Base-by-base conservation (phyloP, 2,113 vertebrate genomes). In the Petromus typicus region DNA sequence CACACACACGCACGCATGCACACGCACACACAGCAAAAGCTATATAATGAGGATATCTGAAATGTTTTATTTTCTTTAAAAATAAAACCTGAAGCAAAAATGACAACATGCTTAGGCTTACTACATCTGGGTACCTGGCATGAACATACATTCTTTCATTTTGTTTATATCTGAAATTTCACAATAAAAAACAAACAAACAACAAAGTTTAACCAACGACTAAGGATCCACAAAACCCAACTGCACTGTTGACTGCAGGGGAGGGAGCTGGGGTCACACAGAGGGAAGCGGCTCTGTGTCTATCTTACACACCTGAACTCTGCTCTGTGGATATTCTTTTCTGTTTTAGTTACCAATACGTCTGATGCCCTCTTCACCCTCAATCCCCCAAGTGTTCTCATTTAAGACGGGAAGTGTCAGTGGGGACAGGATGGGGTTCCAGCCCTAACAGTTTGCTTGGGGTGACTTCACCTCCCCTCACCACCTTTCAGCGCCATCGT, bases 111-210 rank as follows among this genome's bases (percentile, higher is more conserved):
- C 27, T 95, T 69, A 54, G 40, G 61, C 43, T 57, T 91, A 92
- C 27, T 67, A 94, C 40, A 59, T 43, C 69, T 79, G 32, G 4
- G 32, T 40, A 67, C 34, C 32, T 43, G 57, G 66, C n/a, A 69
- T 43, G 14, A 73, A 34, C 89, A 23, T 43, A 86, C 40, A n/a
- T 43, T 43, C 56, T 90, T 87, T 92, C 10, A 27, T 17, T 81
- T 86, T 92, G 57, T 85, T 96, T 87, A 57, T 12, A 66, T 78
- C 57, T 82, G 40, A 80, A 93, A 80, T 80, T 54, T 94, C 85
- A 64, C 67, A 80, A 75, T 67, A 61, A 67, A 92, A 94, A 71
- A 63, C 37, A 86, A 88, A 69, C 34, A 66, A 66, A n/a, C n/a
- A 67, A 16, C 27, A 40, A 59, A 30, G 61, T 89, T 59, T 75